Evolutionary conservation across 2,888 invertebrate species (phyloP).

Genomic region (Troides aeacus): DNA sequence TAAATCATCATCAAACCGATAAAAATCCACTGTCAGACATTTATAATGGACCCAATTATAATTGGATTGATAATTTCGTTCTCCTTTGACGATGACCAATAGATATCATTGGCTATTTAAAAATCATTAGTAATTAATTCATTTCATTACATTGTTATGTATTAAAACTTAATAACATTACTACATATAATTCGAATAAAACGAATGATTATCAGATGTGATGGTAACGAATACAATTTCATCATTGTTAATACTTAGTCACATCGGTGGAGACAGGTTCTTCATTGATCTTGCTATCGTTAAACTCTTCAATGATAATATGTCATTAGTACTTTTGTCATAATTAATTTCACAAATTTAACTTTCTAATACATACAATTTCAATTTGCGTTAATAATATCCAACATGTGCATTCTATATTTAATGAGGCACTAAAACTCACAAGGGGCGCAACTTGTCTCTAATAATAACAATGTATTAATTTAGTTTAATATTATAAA

Average conservation of each 20-base stretch:
- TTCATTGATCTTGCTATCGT: too few relatives aligned
- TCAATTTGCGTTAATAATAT: neutral
- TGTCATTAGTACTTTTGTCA: neutral
- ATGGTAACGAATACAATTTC: too few relatives aligned
- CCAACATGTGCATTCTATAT: neutral
- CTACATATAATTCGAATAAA: too few relatives aligned
- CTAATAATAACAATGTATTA: neutral
- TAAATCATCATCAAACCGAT: too few relatives aligned
- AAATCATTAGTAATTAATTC: neutral
- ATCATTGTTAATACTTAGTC: too few relatives aligned
- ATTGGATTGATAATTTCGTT: neutral
- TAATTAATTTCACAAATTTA: neutral
- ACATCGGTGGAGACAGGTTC: too few relatives aligned
- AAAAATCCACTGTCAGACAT: too few relatives aligned
- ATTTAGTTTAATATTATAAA: neutral
- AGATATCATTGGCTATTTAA: too few relatives aligned
- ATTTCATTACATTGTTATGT: neutral
- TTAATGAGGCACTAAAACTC: neutral
- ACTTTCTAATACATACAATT: neutral
- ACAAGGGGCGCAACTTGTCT: neutral
- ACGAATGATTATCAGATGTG: too few relatives aligned
- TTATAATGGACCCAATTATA: neutral
- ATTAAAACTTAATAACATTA: too few relatives aligned
- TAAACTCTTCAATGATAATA: neutral
- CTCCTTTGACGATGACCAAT: neutral